These are phyloP conservation scores for Protodeltote pygarga DNA, from an alignment of 2,888 invertebrate species.

Conservation along the genomic window DNA sequence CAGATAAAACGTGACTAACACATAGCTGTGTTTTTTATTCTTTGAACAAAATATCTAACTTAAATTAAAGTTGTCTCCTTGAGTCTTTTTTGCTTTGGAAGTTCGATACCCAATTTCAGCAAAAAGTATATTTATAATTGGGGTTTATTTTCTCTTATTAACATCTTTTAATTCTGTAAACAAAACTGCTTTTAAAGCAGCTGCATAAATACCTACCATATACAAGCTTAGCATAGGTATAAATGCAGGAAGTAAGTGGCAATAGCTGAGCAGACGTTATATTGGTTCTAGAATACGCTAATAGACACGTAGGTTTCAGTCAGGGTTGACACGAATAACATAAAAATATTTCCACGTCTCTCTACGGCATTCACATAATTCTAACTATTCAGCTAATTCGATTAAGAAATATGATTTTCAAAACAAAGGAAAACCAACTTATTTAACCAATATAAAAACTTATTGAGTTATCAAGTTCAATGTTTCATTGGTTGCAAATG, in stretches of 20 bases:
- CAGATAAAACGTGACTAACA: conserved; percentile 17
- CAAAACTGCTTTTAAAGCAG: conserved; percentile 40
- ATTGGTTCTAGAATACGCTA: conserved; percentile 30
- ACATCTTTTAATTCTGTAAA: conserved; percentile 34
- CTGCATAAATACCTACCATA: no score
- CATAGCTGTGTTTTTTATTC: not conserved
- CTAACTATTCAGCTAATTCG: no score
- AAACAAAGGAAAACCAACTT: no score
- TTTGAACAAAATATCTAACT: no score
- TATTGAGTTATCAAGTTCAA: no score
- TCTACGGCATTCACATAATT: no score
- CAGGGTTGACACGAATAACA: conserved; percentile 27
- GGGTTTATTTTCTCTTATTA: conserved; percentile 28
- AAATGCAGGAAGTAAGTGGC: conserved; percentile 43
- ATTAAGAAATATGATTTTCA: no score
- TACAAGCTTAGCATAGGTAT: no score
- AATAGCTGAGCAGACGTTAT: conserved; percentile 29
- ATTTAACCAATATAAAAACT: no score
- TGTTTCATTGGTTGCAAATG: no score
- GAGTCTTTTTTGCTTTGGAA: conserved; percentile 10
- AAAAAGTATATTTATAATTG: conserved; percentile 42
- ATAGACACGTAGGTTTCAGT: conserved; percentile 23
- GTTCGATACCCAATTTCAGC: conserved; percentile 10
- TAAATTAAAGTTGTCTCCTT: conserved; percentile 2
- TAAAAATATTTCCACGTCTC: not conserved